phyloP scores from a whole-genome alignment of 2,113 vertebrate genomes.

The Amphiprion ocellaris region DNA sequence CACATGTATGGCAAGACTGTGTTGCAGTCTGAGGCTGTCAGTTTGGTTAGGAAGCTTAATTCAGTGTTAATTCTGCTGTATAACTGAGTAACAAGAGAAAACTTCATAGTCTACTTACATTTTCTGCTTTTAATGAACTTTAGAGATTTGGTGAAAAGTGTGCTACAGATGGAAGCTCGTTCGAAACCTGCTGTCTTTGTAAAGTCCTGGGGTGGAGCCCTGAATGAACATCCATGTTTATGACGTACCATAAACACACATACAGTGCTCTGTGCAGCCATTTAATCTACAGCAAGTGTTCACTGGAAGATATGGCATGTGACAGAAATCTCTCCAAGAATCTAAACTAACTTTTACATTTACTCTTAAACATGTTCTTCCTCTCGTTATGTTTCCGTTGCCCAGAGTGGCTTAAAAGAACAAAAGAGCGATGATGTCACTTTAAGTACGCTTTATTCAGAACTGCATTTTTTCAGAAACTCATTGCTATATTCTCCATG shows the following conservation, averaged over 20 bases:
- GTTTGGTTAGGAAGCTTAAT: constrained; percentile 16
- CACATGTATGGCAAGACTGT: constrained; percentile 6
- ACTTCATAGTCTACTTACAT: constrained; percentile 39
- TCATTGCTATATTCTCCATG: constrained; percentile 20
- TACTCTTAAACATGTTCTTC: neutral
- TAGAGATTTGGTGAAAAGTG: constrained; percentile 55
- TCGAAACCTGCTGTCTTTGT: constrained; percentile 78
- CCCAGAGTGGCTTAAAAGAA: neutral
- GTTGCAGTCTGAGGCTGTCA: constrained; percentile 18
- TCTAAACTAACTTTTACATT: neutral
- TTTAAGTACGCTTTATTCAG: constrained; percentile 9
- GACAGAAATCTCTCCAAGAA: constrained; percentile 1
- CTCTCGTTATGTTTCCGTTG: neutral
- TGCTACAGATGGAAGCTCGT: constrained; percentile 77
- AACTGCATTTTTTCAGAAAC: constrained; percentile 7
- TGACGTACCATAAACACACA: constrained; percentile 73
- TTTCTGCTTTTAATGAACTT: constrained; percentile 69
- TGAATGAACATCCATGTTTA: constrained; percentile 75
- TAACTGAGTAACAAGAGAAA: constrained; percentile 39
- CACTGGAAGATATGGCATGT: constrained; percentile 14
- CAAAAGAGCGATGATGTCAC: neutral
- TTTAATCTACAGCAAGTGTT: constrained; percentile 46
- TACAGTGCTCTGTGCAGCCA: constrained; percentile 54
- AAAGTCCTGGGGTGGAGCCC: constrained; percentile 78
- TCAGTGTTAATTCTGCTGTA: constrained; percentile 16